Evolutionary conservation across 2,888 invertebrate species (phyloP).

Genomic region (Tiliacea aurago): DNA sequence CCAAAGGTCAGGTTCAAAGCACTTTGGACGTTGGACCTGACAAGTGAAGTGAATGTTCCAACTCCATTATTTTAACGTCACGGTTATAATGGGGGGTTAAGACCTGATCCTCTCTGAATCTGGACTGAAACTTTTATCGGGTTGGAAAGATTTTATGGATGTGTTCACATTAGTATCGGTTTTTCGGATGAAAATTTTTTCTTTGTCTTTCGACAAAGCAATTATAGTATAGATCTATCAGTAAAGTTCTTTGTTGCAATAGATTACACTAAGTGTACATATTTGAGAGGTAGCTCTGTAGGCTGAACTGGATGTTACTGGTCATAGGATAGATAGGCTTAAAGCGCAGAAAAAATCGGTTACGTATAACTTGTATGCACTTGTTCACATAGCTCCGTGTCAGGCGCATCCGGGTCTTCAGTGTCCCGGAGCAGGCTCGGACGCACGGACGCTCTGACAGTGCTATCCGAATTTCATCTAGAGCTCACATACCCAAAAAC

Average conservation of each 20-base stretch:
- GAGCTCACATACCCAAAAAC: no score
- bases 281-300: neutral
- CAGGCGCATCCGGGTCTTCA: no score
- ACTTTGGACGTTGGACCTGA: conserved; percentile 41
- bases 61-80: conserved; percentile 37
- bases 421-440: no score
- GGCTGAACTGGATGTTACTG: neutral
- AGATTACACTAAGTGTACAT: neutral
- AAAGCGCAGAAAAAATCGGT: no score
- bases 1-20: conserved; percentile 58
- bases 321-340: neutral
- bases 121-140: neutral
- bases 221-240: no score
- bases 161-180: neutral
- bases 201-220: neutral
- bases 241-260: no score
- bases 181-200: neutral
- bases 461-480: no score
- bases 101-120: neutral
- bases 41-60: conserved; percentile 40
- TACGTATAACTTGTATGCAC: no score
- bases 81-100: conserved; percentile 18
- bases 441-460: no score
- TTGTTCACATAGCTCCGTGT: no score
- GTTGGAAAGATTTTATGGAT: neutral